Conservation (phyloP, 2,113 vertebrate genomes). For the Macquaria ambigua region DNA sequence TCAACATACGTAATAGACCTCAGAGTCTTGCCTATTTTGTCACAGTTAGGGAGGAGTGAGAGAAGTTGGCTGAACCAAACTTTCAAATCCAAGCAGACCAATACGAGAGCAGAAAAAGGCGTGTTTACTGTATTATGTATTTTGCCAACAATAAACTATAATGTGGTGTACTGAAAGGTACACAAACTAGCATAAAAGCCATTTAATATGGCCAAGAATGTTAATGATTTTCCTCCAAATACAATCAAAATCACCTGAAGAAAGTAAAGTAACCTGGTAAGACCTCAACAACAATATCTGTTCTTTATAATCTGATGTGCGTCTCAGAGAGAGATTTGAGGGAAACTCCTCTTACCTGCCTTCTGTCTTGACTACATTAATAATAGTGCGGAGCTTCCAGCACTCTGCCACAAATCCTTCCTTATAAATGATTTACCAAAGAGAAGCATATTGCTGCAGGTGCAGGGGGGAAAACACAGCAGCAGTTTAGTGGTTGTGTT, state of each 20-base stretch:
- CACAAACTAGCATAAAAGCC: background rate
- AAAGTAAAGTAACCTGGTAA: background rate
- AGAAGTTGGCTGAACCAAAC: too few relatives aligned
- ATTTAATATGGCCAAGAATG: background rate
- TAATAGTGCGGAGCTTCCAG: constrained; percentile 24
- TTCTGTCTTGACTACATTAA: constrained; percentile 21
- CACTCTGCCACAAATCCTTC: background rate
- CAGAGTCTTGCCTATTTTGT: too few relatives aligned
- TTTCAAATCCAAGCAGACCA: too few relatives aligned
- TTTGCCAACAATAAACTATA: too few relatives aligned
- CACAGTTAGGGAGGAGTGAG: too few relatives aligned
- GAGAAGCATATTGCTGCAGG: background rate
- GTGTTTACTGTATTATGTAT: too few relatives aligned
- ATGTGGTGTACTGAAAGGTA: background rate
- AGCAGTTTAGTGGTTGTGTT: constrained; percentile 6
- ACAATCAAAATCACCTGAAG: background rate
- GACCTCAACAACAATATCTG: background rate
- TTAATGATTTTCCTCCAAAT: background rate
- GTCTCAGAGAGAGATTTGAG: background rate
- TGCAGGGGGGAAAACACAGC: background rate
- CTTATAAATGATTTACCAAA: constrained; percentile 23
- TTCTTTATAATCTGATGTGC: background rate
- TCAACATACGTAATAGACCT: too few relatives aligned
- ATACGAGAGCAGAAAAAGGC: too few relatives aligned
- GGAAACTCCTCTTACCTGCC: constrained; percentile 16